Evolutionary conservation across 1,140 invertebrate genomes (phyloP), one percentile per base, ranked within the genome.

Genomic region (Probaryconus sp.): DNA sequence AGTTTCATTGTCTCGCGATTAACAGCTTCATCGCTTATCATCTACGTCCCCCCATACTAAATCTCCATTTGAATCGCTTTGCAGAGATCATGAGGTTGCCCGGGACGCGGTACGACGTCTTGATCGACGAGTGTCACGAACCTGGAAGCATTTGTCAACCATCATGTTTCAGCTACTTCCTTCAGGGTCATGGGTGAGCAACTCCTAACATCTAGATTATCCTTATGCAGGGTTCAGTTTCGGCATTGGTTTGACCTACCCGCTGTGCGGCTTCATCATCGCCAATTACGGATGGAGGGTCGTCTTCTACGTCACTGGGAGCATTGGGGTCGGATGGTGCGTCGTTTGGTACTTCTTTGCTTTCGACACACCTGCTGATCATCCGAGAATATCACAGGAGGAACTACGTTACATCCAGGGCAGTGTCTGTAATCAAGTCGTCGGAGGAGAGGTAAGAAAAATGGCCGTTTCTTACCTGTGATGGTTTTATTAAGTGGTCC

Each of bases 341-440:
- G 18, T 92, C 13, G 89, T 93, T 78, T 95, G 94, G 94, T 92
- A 91, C 79, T 86, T 92, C 38, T 84, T 94, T 61, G 93, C 93
- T n/a, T 94, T 90, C 73, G 93, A 95, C 78, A 91, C 90, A 33
- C 94, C 94, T 0, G 89, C 90, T 31, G 85, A 89, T 31, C 94
- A 95, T 89, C 93, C 93, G 9, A 88, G 93, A 67, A 95, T 96
- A 75, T 90, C 92, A 2, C 81, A 89, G 31, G 83, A 90, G 47
- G 94, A 95, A 82, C 84, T 92, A 6, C 86, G 89, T 10, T 94
- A 93, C 77, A 95, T 95, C 69, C 90, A 92, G 68, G 85, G 87
- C 14, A 91, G 90, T 80, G 83, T 92, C 64, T 84, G 88, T 17
- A 83, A 86, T 56, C 88, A 89, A 60, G 85, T 89, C 24, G 82